These are phyloP conservation scores for Octomys mimax DNA, from an alignment of 2,797 vertebrate species.

Conservation along the genomic window DNA sequence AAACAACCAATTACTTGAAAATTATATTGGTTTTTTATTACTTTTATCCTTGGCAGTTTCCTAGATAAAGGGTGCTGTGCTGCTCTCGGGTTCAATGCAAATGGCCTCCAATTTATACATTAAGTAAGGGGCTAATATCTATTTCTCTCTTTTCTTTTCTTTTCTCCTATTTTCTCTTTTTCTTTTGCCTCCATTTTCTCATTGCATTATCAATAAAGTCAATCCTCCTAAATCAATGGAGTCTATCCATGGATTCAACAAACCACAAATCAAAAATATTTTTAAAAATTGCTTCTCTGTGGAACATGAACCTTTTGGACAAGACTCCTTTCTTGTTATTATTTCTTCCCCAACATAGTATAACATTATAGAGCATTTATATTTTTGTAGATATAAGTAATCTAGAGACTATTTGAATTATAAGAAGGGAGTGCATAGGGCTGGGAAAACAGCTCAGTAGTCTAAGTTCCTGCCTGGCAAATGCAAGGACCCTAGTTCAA, in stretches of 20 bases:
- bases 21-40: not conserved
- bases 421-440: not conserved
- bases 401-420: not conserved
- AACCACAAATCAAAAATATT: not conserved
- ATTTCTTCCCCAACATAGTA: not conserved
- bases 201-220: not conserved
- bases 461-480: too few relatives aligned
- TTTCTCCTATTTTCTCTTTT: not conserved
- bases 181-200: not conserved
- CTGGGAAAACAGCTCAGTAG: too few relatives aligned
- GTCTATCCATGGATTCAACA: not conserved
- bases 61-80: not conserved
- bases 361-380: not conserved
- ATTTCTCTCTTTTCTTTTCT: not conserved
- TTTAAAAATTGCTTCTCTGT: not conserved
- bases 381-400: not conserved
- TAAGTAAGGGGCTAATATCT: not conserved
- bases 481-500: too few relatives aligned
- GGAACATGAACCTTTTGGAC: not conserved
- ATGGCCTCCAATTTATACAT: not conserved
- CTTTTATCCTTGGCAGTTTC: conserved; percentile 39
- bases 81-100: not conserved
- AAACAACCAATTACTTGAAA: conserved; percentile 51
- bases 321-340: not conserved
- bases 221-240: not conserved